These are phyloP conservation scores for Vombatus ursinus DNA, from an alignment of 2,113 vertebrate species.

Conservation along the genomic window DNA sequence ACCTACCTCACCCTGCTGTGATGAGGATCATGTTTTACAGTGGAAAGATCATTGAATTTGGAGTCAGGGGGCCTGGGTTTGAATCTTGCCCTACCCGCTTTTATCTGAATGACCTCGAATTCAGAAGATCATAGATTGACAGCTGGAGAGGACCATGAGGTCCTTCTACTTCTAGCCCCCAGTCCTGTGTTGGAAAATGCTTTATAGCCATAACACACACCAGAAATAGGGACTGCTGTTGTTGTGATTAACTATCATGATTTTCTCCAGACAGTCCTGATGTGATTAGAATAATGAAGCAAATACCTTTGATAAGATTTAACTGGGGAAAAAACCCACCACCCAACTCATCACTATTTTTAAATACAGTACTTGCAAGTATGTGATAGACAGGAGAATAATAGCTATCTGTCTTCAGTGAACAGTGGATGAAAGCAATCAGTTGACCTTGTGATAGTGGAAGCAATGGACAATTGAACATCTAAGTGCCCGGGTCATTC, in stretches of 20 bases:
- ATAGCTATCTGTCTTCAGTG: conserved; percentile 73
- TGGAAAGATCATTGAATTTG: neutral
- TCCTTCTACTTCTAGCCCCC: neutral
- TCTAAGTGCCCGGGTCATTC: conserved; percentile 48
- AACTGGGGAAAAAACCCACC: conserved; percentile 53
- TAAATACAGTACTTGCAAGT: conserved; percentile 69
- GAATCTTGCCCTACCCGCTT: neutral
- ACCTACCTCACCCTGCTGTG: neutral
- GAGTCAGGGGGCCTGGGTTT: neutral
- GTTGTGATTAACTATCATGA: neutral
- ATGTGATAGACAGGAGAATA: conserved; percentile 75
- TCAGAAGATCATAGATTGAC: neutral
- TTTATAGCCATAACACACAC: neutral
- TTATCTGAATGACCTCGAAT: neutral
- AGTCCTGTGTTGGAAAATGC: neutral
- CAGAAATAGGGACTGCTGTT: neutral
- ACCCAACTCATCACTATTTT: conserved; percentile 68
- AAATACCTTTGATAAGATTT: conserved; percentile 53
- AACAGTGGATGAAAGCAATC: conserved; percentile 75
- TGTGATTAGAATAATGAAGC: conserved; percentile 26
- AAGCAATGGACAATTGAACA: conserved; percentile 71
- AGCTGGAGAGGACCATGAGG: neutral
- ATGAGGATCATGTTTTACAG: neutral
- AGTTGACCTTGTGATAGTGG: conserved; percentile 74
- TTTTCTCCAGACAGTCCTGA: neutral